Percentiles rank a stretch among this genome's conserved stretches.
phyloP scores from a whole-genome alignment of 2,113 vertebrate genomes.

The Aegithalos caudatus region DNA sequence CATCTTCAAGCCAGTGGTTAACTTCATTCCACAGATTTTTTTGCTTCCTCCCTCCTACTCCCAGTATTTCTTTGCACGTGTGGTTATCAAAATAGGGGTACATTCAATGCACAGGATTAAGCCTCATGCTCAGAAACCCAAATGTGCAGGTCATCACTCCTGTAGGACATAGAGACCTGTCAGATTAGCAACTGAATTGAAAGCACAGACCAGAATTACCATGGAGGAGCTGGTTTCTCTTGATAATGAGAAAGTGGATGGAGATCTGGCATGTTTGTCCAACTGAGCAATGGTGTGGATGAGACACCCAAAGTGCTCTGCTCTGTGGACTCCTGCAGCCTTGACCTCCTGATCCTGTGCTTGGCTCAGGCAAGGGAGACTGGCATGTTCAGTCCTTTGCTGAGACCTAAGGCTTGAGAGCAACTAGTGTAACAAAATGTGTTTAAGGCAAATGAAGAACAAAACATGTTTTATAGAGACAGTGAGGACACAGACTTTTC shows the following conservation, averaged over 20 bases:
- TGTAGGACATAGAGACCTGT: neutral
- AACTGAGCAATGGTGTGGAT: neutral
- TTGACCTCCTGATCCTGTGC: rapidly evolving
- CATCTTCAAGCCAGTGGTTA: neutral
- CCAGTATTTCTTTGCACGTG: neutral
- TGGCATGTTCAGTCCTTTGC: neutral
- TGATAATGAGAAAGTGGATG: neutral
- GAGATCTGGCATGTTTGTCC: neutral
- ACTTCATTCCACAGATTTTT: neutral
- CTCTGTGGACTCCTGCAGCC: neutral
- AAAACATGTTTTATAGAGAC: neutral
- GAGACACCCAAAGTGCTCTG: neutral
- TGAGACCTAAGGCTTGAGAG: neutral
- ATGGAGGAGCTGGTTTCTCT: neutral
- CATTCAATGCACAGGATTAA: neutral
- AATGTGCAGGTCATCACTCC: neutral
- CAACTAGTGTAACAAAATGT: neutral
- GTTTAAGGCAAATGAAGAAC: neutral
- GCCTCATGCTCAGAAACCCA: neutral
- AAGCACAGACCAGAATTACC: neutral
- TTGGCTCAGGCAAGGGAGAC: neutral
- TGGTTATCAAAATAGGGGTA: neutral
- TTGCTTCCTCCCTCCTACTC: neutral
- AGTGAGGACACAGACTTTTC: neutral
- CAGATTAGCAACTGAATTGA: neutral